A percentile compares a stretch with the other conserved stretches of the same genome.
Evolutionary conservation across 2,113 vertebrate species (phyloP).

Genomic region (Saguinus midas): DNA sequence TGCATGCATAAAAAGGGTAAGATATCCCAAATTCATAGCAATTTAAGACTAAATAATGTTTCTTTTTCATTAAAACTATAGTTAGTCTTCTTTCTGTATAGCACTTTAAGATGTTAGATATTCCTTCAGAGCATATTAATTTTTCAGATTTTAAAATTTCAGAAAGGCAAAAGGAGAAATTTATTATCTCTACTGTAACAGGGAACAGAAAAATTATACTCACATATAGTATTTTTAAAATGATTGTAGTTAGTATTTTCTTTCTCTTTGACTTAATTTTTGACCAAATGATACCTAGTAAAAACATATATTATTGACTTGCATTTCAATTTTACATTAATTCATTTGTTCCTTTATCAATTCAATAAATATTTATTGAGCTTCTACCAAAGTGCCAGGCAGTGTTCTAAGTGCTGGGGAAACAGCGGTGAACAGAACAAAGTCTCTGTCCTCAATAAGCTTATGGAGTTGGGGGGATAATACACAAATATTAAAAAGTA

Average conservation of each 20-base stretch:
- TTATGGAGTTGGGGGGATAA: not conserved
- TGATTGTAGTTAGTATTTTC: not conserved
- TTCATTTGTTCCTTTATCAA: not conserved
- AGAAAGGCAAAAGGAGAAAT: not conserved
- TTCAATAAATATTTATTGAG: not conserved
- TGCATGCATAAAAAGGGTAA: not conserved
- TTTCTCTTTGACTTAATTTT: constrained; percentile 36
- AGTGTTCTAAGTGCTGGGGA: not conserved
- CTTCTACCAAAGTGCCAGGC: not conserved
- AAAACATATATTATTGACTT: not conserved
- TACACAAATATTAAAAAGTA: not conserved
- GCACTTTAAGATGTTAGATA: constrained; percentile 17
- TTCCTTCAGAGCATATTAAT: not conserved
- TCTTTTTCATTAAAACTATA: not conserved
- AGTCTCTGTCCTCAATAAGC: not conserved
- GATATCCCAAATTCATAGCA: not conserved
- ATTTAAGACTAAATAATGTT: not conserved
- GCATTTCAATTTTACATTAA: constrained; percentile 4
- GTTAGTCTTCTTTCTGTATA: not conserved
- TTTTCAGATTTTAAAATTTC: constrained; percentile 49
- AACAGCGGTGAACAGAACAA: not conserved
- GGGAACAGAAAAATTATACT: not conserved
- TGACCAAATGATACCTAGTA: not conserved
- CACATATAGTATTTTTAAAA: not conserved
- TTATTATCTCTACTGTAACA: not conserved